Percentiles rank a stretch among this genome's conserved stretches.
phyloP scores from a whole-genome alignment of 2,113 vertebrate species.

The Ageneiosus marmoratus region DNA sequence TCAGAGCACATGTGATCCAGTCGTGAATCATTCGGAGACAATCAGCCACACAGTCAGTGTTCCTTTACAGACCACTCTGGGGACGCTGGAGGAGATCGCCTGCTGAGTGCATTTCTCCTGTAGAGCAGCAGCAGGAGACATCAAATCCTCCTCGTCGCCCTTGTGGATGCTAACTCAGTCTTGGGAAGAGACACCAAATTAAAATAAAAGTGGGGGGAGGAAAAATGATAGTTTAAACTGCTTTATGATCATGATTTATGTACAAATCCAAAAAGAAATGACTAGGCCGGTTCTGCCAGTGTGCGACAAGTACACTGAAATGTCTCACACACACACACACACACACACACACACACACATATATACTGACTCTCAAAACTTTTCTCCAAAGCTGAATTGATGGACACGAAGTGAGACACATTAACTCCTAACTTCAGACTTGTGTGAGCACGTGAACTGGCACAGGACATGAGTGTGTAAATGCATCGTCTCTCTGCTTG shows the following conservation, averaged over 20 bases:
- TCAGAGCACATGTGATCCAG: constrained; percentile 92
- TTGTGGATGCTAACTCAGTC: constrained; percentile 37
- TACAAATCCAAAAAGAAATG: constrained; percentile 20
- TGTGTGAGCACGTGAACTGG: constrained; percentile 24
- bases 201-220: neutral
- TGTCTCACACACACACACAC: constrained; percentile 26
- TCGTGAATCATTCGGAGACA: constrained; percentile 93
- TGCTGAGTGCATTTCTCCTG: constrained; percentile 80
- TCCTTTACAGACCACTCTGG: constrained; percentile 91
- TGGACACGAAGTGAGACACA: neutral
- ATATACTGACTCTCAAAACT: constrained; percentile 15
- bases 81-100: constrained; percentile 93
- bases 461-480: constrained; percentile 12
- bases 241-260: constrained; percentile 27
- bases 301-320: neutral
- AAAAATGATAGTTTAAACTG: neutral
- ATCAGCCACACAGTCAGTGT: constrained; percentile 96
- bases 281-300: constrained; percentile 22
- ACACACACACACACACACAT: constrained; percentile 39
- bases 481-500: neutral
- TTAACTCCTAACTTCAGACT: constrained; percentile 30
- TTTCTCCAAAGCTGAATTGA: constrained; percentile 24
- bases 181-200: neutral
- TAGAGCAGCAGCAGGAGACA: constrained; percentile 47
- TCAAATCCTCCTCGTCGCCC: constrained; percentile 60